Evolutionary conservation across 2,797 vertebrate species (phyloP).

Genomic region (Alectoris magna): DNA sequence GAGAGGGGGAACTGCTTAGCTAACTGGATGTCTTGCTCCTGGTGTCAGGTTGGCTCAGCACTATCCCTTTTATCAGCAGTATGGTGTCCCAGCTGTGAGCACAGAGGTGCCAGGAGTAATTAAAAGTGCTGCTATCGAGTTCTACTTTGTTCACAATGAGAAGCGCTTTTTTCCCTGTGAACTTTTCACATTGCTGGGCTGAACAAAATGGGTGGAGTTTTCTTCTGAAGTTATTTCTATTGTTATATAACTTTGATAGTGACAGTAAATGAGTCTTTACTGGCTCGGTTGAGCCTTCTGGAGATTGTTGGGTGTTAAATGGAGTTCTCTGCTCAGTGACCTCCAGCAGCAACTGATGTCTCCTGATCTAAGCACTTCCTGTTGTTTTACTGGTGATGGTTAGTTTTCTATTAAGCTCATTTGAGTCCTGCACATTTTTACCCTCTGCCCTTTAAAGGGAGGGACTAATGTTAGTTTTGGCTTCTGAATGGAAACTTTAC

Average conservation of each 20-base stretch:
- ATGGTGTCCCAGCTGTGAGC: constrained; percentile 37
- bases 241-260: constrained; percentile 66
- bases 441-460: constrained; percentile 75
- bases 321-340: constrained; percentile 70
- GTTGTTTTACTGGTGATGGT: constrained; percentile 64
- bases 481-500: constrained; percentile 66
- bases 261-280: constrained; percentile 54
- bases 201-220: constrained; percentile 51
- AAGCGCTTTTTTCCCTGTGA: constrained; percentile 28
- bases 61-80: neutral
- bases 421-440: constrained; percentile 74
- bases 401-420: constrained; percentile 75
- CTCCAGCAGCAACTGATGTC: constrained; percentile 68
- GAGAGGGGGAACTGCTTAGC: neutral
- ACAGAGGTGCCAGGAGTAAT: neutral
- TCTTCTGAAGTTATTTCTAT: constrained; percentile 54
- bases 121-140: neutral
- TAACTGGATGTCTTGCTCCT: neutral
- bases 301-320: constrained; percentile 73
- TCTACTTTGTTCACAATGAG: constrained; percentile 43
- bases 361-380: constrained; percentile 70
- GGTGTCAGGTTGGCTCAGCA: neutral
- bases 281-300: constrained; percentile 35
- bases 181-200: constrained; percentile 56
- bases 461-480: constrained; percentile 72